Conservation (phyloP, 2,888 invertebrate species). For the Tenthredo amoena region DNA sequence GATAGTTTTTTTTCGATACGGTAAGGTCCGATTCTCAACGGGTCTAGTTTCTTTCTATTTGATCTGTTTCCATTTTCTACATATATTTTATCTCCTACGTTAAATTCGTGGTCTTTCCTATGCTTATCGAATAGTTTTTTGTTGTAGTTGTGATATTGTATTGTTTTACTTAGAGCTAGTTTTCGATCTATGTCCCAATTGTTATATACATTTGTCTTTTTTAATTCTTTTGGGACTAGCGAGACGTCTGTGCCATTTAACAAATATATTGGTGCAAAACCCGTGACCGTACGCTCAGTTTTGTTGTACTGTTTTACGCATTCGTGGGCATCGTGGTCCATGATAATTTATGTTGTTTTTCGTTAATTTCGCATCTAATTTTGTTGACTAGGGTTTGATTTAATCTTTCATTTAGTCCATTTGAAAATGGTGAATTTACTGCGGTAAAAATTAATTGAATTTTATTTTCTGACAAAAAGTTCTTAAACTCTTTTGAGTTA, state of each 20-base stretch:
- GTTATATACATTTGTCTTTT: slow-evolving; percentile 11
- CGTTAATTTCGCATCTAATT: slow-evolving; percentile 60
- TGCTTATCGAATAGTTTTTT: slow-evolving; percentile 12
- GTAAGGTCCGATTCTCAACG: too few relatives aligned
- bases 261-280: slow-evolving; percentile 59
- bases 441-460: slow-evolving; percentile 59
- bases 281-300: slow-evolving; percentile 58
- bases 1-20: too few relatives aligned
- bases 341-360: slow-evolving; percentile 52
- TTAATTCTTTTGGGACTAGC: slow-evolving; percentile 55
- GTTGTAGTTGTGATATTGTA: slow-evolving; percentile 27
- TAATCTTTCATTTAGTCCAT: slow-evolving; percentile 60
- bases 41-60: background rate
- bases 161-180: background rate
- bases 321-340: slow-evolving; percentile 60
- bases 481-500: slow-evolving; percentile 60
- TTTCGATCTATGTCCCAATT: slow-evolving; percentile 53
- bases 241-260: slow-evolving; percentile 54
- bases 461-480: slow-evolving; percentile 56
- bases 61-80: background rate
- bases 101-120: background rate
- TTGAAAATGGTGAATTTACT: slow-evolving; percentile 59
- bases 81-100: background rate
- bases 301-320: slow-evolving; percentile 58
- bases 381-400: slow-evolving; percentile 61